Percentiles rank a stretch among this genome's conserved stretches.
phyloP scores from a whole-genome alignment of 2,888 invertebrate genomes.

The Aphodius sticticus region DNA sequence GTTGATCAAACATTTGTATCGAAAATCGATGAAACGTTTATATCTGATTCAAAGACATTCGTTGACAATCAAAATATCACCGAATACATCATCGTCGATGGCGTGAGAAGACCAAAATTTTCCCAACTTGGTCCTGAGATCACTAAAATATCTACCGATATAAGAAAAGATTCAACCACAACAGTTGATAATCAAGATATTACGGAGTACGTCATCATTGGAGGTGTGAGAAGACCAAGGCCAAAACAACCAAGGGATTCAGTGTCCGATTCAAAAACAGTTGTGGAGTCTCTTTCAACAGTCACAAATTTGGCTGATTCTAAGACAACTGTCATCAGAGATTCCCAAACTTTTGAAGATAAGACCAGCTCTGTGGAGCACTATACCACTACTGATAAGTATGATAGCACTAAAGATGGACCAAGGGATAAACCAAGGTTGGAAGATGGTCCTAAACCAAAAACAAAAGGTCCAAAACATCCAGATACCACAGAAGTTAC shows the following conservation, averaged over 20 bases:
- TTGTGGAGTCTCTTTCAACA: conserved; percentile 47
- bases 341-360: conserved; percentile 49
- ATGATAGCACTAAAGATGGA: conserved; percentile 42
- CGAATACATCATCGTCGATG: conserved; percentile 42
- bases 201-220: conserved; percentile 26
- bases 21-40: conserved; percentile 29
- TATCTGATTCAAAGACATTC: conserved; percentile 48
- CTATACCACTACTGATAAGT: conserved; percentile 46
- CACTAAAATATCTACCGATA: background rate
- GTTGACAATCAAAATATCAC: conserved; percentile 47
- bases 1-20: background rate
- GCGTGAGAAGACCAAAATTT: conserved; percentile 24
- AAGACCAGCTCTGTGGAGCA: conserved; percentile 50
- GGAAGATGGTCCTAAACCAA: conserved; percentile 9
- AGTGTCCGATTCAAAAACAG: conserved; percentile 45
- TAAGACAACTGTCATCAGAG: conserved; percentile 49
- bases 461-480: conserved; percentile 12
- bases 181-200: conserved; percentile 42
- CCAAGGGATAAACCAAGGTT: conserved; percentile 27
- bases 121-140: conserved; percentile 12
- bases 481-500: conserved; percentile 15
- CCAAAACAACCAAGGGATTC: conserved; percentile 23
- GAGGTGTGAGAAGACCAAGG: conserved; percentile 19
- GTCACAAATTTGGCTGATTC: conserved; percentile 48
- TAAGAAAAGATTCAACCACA: conserved; percentile 45